Base-by-base conservation (phyloP, 2,113 vertebrate genomes). In the Rattus rattus region DNA sequence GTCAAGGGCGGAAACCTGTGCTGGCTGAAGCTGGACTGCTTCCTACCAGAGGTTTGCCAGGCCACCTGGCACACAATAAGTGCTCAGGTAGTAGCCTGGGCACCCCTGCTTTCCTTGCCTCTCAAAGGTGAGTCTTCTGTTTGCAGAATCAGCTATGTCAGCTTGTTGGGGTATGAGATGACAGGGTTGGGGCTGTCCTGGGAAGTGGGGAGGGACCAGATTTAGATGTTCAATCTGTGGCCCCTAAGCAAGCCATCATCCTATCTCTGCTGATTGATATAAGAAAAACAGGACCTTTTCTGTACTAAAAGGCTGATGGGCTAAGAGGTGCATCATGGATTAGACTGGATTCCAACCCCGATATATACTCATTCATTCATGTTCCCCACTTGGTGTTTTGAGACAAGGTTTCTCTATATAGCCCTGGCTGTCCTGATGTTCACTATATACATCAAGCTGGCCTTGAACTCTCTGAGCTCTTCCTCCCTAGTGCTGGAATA, bases 71-170 rank as follows among this genome's bases (percentile, higher is more conserved):
- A 28, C 56, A 26, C 2, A 88, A 36, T 28, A 73, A 47, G 47
- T 87, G 72, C n/a, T 91, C 94, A 39, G 1, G 49, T 24, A 91
- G n/a, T n/a, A 52, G 4, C 16, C 33, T 30, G 83, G 59, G 61
- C 56, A 22, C 2, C 39, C 85, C 67, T 11, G 17, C 3, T 24
- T 19, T 4, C 0, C 0, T 1, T 12, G 17, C 24, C 54, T 61
- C 16, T 63, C 36, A 10, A 1, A 7, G 47, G 67, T 2, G 43
- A 39, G n/a, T 39, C 65, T 59, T 54, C 54, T 65, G 10, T 52
- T n/a, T 52, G n/a, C 59, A 88, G 69, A 70, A 73, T 22, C 7
- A 20, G 9, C 9, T 17, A 28, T 63, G 20, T 16, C 17, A n/a
- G 30, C 65, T 86, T 47, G 0, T 61, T 9, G 59, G 83, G 56